Evolutionary conservation across 2,888 invertebrate genomes (phyloP).

Genomic region (Dolomedes plantarius): DNA sequence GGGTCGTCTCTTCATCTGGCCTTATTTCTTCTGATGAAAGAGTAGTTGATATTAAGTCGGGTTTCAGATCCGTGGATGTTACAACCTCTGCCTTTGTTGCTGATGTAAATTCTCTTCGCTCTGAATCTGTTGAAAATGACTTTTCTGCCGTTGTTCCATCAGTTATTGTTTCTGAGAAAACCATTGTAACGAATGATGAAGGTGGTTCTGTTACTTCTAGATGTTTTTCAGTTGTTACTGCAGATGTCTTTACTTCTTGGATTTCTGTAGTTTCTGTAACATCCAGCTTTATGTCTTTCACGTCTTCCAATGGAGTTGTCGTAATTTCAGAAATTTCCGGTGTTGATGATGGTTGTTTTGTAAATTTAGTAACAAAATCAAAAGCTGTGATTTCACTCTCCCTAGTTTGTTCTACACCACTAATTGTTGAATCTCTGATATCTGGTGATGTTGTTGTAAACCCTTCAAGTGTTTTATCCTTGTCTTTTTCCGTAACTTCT

Average conservation of each 20-base stretch:
- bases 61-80: too few relatives aligned
- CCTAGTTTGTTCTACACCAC: too few relatives aligned
- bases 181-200: slow-evolving; percentile 45
- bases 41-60: too few relatives aligned
- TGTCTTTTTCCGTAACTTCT: background rate
- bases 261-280: background rate
- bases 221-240: background rate
- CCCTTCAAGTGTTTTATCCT: background rate
- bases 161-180: background rate
- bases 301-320: background rate
- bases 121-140: background rate
- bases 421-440: too few relatives aligned
- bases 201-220: slow-evolving; percentile 33
- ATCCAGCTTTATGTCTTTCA: background rate
- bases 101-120: background rate
- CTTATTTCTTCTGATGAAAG: too few relatives aligned
- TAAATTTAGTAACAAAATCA: too few relatives aligned
- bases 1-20: too few relatives aligned
- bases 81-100: background rate
- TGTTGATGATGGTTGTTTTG: background rate
- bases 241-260: background rate
- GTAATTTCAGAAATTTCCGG: background rate
- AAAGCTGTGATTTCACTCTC: too few relatives aligned
- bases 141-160: background rate
- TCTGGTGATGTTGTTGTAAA: background rate